Evolutionary conservation across 1,140 invertebrate genomes (phyloP), one percentile per base, ranked within the genome.

Genomic region (Drosophila lacteicornis): DNA sequence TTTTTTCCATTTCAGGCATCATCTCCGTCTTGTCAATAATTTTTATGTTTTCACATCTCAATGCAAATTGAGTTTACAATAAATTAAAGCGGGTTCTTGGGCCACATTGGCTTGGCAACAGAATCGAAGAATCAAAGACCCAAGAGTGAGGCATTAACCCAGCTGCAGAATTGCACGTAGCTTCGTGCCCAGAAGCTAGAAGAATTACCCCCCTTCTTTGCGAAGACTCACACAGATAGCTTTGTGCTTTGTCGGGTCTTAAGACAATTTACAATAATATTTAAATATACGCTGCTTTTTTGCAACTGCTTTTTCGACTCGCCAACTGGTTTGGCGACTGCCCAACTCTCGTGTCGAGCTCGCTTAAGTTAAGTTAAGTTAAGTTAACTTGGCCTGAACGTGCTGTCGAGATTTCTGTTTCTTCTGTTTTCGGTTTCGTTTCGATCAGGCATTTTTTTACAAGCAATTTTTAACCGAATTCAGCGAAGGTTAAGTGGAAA

Each of bases 211-310:
- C 30, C 7, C 15, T 25, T 36, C 33, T 11, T 30, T n/a, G 33
- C 22, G 66, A 69, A 70, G 67, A 55, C 19, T 53, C 62, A 22
- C 45, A 0, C 7, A 43, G 70, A 74, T 73, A 40, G 22, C 9
- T 30, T 9, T n/a, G 27, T 58, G 45, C 68, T 58, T 55, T 59
- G 69, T 71, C 45, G 66, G 36, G 45, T 42, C 58, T 25, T n/a
- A 61, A 68, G 57, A 78, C 50, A 78, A 69, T 78, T 78, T 78
- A 78, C 74, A 78, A 69, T 78, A 78, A 51, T 67, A 76, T 76
- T 76, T 76, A 67, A 76, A 76, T 76, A 76, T 76, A 76, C 74
- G 42, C 53, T 1, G 53, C 53, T 56, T 74, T 63, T 77, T 76
- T 77, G 75, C 75, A 77, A 58, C 74, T 62, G 69, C 67, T 74